phyloP scores from a whole-genome alignment of 1,140 invertebrate genomes.

The Holotrichia oblita region DNA sequence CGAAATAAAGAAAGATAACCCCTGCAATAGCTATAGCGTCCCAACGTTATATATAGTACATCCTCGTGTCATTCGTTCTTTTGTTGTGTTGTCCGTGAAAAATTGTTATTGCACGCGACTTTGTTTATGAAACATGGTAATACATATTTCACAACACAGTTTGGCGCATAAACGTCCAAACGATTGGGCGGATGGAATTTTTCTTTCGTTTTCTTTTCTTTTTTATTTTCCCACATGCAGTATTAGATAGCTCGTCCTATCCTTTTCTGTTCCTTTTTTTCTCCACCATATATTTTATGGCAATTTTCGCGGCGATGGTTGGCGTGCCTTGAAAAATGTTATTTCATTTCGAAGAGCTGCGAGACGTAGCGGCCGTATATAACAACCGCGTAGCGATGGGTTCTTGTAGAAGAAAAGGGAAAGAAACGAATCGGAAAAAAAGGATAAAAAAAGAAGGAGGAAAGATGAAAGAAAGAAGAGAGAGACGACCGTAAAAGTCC shows the following conservation, averaged over 20 bases:
- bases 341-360: conserved; percentile 31
- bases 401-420: background rate
- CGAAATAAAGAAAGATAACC: background rate
- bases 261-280: conserved; percentile 14
- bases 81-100: conserved; percentile 29
- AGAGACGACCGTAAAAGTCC: conserved; percentile 47
- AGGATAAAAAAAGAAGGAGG: background rate
- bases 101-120: conserved; percentile 33
- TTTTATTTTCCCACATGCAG: background rate
- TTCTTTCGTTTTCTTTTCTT: background rate
- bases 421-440: conserved; percentile 4
- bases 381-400: conserved; percentile 4
- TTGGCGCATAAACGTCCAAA: conserved; percentile 30
- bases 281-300: conserved; percentile 36
- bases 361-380: conserved; percentile 24
- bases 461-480: conserved; percentile 15
- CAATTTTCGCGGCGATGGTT: conserved; percentile 27
- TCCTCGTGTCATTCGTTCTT: conserved; percentile 27
- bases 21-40: background rate
- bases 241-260: background rate
- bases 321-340: conserved; percentile 36
- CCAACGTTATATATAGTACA: background rate
- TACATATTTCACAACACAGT: conserved; percentile 27
- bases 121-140: conserved; percentile 34
- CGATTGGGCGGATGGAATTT: conserved; percentile 32